Evolutionary conservation across 2,888 invertebrate species (phyloP), one percentile per base, ranked within the genome.

Genomic region (Oegoconia quadripuncta): DNA sequence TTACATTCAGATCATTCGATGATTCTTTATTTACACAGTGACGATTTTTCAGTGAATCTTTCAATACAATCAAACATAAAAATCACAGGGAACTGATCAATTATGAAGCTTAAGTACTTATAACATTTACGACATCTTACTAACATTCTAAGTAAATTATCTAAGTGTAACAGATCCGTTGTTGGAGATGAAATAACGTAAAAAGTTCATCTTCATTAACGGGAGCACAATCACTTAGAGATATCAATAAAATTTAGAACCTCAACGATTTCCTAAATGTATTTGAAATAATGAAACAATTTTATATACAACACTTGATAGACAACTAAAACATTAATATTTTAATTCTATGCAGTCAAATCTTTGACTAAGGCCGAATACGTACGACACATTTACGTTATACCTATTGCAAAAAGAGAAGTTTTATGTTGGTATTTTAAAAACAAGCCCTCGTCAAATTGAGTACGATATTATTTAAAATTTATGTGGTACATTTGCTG

Each of bases 1-100:
- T 45, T 79, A 86, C 86, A 87, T 82, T 82, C 73, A 87, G 84
- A 87, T 84, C 79, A 78, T 82, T 81, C 80, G 78, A 84, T 83
- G 82, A 79, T 64, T 76, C 62, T 86, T 87, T 86, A 87, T 87
- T 86, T 86, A 87, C 83, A 84, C 62, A 75, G 72, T 82, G 78
- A 73, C 73, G 72, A 66, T 26, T 28, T 53, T 63, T 59, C 56
- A 64, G 70, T 71, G 68, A 74, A 53, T 69, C 55, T 59, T 65
- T 64, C 60, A 70, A 68, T 74, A 76, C 71, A 76, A 79, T 71
- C 68, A 74, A 76, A 78, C 57, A 52, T 74, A 72, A 54, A 71
- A 71, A 77, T 78, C 74, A 78, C 77, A 79, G 74, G 65, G 74
- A 75, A 64, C 64, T 68, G 65, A 69, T 58, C 59, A 66, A 40